Percentiles rank a stretch among this genome's conserved stretches.
Evolutionary conservation across 2,888 invertebrate species (phyloP).

Genomic region (Netelia fuscicornis): DNA sequence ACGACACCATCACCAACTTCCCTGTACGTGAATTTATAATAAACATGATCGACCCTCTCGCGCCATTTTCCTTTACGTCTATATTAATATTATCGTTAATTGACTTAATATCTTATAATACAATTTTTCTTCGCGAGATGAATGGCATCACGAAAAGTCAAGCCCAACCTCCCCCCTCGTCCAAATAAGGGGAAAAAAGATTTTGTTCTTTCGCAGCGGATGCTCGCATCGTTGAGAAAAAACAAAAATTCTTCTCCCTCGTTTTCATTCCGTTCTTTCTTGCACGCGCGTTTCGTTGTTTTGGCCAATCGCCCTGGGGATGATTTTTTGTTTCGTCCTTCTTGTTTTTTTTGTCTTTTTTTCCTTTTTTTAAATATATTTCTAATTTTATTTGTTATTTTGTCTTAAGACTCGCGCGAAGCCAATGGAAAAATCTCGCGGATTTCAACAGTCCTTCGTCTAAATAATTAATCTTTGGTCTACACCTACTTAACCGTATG

Average conservation of each 20-base stretch:
- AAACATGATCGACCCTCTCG: conserved; percentile 36
- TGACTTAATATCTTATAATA: conserved; percentile 72
- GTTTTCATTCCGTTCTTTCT: conserved; percentile 23
- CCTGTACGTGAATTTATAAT: conserved; percentile 53
- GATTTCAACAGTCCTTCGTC: conserved; percentile 69
- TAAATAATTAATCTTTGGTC: conserved; percentile 67
- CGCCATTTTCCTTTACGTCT: conserved; percentile 18
- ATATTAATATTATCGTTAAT: conserved; percentile 69
- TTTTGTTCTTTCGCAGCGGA: not conserved
- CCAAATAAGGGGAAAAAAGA: not conserved
- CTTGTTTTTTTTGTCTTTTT: not conserved
- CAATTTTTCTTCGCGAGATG: conserved; percentile 50
- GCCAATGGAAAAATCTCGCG: conserved; percentile 54
- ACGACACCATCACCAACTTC: conserved; percentile 55
- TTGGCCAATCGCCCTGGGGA: conserved; percentile 38
- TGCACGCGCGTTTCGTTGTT: conserved; percentile 52
- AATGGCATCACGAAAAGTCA: conserved; percentile 55
- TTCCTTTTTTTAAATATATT: no score
- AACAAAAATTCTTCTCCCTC: conserved; percentile 10
- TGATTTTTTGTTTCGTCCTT: not conserved
- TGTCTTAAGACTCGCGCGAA: conserved; percentile 42
- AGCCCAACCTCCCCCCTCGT: not conserved
- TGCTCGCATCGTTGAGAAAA: not conserved
- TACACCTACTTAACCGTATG: conserved; percentile 73
- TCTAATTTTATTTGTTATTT: no score